These are phyloP conservation scores for Thaumatotibia leucotreta DNA, from an alignment of 1,140 invertebrate genomes.

Conservation along the genomic window DNA sequence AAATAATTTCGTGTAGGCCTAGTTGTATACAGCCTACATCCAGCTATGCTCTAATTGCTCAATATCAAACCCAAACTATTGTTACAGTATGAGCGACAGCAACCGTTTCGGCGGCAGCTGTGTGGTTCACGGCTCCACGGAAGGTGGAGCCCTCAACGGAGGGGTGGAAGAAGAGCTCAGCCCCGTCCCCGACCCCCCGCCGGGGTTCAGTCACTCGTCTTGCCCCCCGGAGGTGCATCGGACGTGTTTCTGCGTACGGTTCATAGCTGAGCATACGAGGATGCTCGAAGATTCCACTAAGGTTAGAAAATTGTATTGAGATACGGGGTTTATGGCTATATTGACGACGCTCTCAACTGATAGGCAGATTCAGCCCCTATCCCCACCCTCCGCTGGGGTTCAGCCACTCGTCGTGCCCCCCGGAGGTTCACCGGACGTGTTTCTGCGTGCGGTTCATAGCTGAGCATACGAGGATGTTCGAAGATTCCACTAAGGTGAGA, in stretches of 20 bases:
- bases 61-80: neutral
- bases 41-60: no score
- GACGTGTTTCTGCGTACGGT: conserved; percentile 94
- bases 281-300: conserved; percentile 96
- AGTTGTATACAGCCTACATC: no score
- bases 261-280: conserved; percentile 95
- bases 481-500: no score
- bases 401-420: conserved; percentile 87
- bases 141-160: conserved; percentile 38
- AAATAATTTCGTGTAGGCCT: no score
- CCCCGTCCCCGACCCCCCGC: conserved; percentile 83
- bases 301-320: no score
- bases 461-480: conserved; percentile 94
- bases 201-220: conserved; percentile 86
- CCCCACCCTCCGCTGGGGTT: conserved; percentile 85
- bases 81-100: conserved; percentile 82
- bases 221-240: conserved; percentile 92
- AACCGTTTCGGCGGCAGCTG: conserved; percentile 88
- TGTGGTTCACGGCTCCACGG: conserved; percentile 83
- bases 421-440: conserved; percentile 92
- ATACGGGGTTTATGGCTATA: conserved; percentile 86
- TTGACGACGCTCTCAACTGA: conserved; percentile 37
- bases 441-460: conserved; percentile 96
- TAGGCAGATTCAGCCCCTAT: conserved; percentile 78
- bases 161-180: conserved; percentile 73